Evolutionary conservation across 1,140 invertebrate genomes (phyloP), one percentile per base, ranked within the genome.

Genomic region (Triops cancriformis): DNA sequence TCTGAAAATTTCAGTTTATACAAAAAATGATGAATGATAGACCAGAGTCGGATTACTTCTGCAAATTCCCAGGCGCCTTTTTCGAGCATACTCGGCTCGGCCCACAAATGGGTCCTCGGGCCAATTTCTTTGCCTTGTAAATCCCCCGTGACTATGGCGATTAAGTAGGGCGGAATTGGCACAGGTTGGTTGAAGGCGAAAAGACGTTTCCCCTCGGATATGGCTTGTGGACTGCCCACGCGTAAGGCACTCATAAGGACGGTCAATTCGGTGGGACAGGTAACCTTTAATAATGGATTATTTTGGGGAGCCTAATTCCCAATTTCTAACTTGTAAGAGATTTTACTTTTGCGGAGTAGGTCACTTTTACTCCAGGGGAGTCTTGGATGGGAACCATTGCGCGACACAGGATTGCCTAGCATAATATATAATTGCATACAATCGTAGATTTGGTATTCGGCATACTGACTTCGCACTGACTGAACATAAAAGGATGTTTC

Each of bases 321-420:
- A n/a, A n/a, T 74, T 72, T 72, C 27, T 73, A 73, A 18, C 11
- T 76, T 26, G 28, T 26, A 27, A 0, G 23, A 42, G 43, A 9
- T 26, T 41, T 74, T 85, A 97, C 91, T 80, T 89, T 88, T 3
- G 96, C 95, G 77, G 89, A 88, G 82, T 96, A 98, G 3, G 93
- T 91, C 78, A 90, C 89, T 86, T 98, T 98, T 0, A 96, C 92
- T n/a, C 89, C 88, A 4, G 96, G 96, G 0, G 95, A 93, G 85
- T 98, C 96, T 88, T 98, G 96, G 83, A 95, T 97, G 4, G 97
- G 96, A 14, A 97, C 78, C 77, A 98, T 89, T 10, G 94, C 93
- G 74, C 95, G 87, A 1, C 92, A 91, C 86, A 96, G 93, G 81
- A 97, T 96, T 12, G 96, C 91, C 91, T 96, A 82, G 77, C 85